Evolutionary conservation across 2,113 vertebrate species (phyloP).

Genomic region (Vulpes ferrilata): DNA sequence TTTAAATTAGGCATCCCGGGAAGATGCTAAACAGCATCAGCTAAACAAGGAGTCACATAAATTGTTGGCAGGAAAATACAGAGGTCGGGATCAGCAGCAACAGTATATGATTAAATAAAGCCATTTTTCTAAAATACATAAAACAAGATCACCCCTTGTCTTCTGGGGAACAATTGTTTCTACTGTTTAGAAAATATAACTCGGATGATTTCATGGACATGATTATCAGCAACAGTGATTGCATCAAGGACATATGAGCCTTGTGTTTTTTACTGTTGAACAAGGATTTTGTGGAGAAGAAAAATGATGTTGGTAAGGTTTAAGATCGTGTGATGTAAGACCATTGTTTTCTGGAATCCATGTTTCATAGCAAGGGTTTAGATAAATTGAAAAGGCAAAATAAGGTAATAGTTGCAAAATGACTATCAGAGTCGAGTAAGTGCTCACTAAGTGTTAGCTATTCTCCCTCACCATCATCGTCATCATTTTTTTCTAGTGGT

Average conservation of each 20-base stretch:
- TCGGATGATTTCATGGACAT: not conserved
- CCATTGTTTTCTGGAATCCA: not conserved
- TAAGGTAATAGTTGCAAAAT: conserved; percentile 58
- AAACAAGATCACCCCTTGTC: not conserved
- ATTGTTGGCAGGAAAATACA: not conserved
- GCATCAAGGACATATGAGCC: not conserved
- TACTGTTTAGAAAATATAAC: not conserved
- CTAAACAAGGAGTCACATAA: not conserved
- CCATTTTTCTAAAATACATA: conserved; percentile 32
- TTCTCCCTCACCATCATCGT: not conserved
- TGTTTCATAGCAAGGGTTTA: conserved; percentile 61
- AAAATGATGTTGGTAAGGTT: conserved; percentile 40
- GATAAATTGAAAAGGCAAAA: conserved; percentile 52
- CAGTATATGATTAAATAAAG: not conserved
- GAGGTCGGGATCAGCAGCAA: not conserved
- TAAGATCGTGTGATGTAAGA: conserved; percentile 53
- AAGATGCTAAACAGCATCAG: not conserved
- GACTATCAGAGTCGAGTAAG: conserved; percentile 9
- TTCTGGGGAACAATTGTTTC: not conserved
- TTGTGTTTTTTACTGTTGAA: conserved; percentile 12
- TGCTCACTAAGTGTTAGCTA: not conserved
- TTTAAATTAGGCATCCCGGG: conserved; percentile 54
- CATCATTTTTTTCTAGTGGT: not conserved
- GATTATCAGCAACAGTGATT: conserved; percentile 52
- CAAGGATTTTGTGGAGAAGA: conserved; percentile 52